Base-by-base conservation (phyloP, 2,113 vertebrate genomes). In the Plecotus auritus region DNA sequence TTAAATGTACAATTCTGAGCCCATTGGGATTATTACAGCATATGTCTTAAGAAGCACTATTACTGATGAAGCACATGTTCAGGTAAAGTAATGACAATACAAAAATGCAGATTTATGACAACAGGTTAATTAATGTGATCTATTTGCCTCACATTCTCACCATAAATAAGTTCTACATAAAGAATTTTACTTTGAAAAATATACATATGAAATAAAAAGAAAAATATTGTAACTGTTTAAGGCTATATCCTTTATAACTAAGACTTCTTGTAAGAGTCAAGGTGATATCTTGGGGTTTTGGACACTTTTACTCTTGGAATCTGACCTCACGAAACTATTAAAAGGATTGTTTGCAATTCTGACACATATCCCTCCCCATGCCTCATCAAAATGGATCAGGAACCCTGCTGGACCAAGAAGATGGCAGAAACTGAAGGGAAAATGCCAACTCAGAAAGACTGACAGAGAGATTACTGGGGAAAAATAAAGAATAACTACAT, bases 131-230 rank as follows among this genome's bases (percentile, higher is more conserved):
- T 80, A 80, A 61, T 45, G 49, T 42, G 49, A 47, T 54, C 54
- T 89, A 56, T 47, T 49, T 85, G 32, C 40, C 67, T 92, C 40
- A 70, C 6, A 85, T 66, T 88, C 30, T 92, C 13, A 66, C 17
- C 32, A 59, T 20, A 28, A 80, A 4, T 72, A 91, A 23, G 35
- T 64, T 73, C 18, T 66, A 83, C 22, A 88, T 28, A 78, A 54
- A 91, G 32, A 73, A 72, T 23, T 92, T 92, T 67, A 86, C 83
- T 85, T 91, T 85, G 10, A 11, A 86, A 90, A 93, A 85, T 35
- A 85, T 47, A 69, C 12, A 32, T 72, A 69, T 51, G 18, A 92
- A 88, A 64, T 77, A 51, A 89, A 88, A 85, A 66, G 28, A 32
- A 76, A 78, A 91, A 1, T 54, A 9, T 2, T 14, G 0, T 14